These are phyloP conservation scores for Sphinx pinastri DNA, from an alignment of 2,888 invertebrate genomes.

Conservation along the genomic window DNA sequence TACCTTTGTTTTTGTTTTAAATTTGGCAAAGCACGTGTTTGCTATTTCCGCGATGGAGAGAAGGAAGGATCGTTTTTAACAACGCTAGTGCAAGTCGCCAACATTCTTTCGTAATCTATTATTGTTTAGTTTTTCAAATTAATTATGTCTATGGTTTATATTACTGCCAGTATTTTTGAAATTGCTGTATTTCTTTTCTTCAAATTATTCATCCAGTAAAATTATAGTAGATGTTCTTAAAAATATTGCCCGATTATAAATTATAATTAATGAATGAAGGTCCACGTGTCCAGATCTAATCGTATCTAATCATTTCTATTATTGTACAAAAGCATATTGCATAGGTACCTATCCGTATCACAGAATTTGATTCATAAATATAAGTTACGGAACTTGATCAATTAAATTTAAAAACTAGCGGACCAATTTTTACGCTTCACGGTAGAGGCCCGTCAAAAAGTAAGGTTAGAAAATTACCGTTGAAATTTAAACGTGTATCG, in stretches of 20 bases:
- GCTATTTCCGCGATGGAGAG: not conserved
- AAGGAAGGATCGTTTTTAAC: constrained; percentile 2
- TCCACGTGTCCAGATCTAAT: no score
- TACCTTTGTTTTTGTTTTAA: not conserved
- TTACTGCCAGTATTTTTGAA: no score
- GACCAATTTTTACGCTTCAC: constrained; percentile 23
- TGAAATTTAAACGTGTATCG: constrained; percentile 28
- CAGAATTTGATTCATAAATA: not conserved
- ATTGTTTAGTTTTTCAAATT: not conserved
- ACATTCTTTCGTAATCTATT: constrained; percentile 8
- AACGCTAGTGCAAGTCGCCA: constrained; percentile 17
- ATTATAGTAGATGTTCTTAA: no score
- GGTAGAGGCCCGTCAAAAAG: constrained; percentile 17
- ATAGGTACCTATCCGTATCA: no score
- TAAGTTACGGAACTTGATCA: constrained; percentile 8
- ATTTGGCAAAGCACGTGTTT: constrained; percentile 22
- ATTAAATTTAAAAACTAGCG: constrained; percentile 18
- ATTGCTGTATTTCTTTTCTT: no score
- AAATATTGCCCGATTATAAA: no score
- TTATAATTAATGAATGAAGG: no score
- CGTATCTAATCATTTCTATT: no score
- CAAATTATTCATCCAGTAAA: no score
- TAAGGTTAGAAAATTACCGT: constrained; percentile 26
- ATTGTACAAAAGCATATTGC: no score
- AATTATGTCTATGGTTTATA: not conserved